phyloP scores from a whole-genome alignment of 2,113 vertebrate species.

The Chaenocephalus aceratus region DNA sequence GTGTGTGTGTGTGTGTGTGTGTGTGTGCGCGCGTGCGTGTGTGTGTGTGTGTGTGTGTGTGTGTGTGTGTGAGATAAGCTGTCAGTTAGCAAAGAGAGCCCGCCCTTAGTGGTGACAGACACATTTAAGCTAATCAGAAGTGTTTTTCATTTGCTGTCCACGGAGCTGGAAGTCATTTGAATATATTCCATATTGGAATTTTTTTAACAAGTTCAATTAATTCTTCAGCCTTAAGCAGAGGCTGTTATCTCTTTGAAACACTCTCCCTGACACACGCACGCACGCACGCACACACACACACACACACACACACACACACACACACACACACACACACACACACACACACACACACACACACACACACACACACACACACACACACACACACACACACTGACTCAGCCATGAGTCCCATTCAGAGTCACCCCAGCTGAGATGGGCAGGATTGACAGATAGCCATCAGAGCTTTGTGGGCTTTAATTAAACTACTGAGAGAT shows the following conservation, averaged over 20 bases:
- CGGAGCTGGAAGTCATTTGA: background rate
- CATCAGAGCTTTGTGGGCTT: constrained; percentile 82
- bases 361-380: too few relatives aligned
- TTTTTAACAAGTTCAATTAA: too few relatives aligned
- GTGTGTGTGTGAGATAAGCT: constrained; percentile 25
- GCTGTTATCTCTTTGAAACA: constrained; percentile 78
- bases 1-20: constrained; percentile 9
- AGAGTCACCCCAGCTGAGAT: constrained; percentile 35
- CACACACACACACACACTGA: constrained; percentile 13
- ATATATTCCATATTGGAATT: background rate
- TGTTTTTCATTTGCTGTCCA: constrained; percentile 9
- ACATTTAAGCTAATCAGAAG: constrained; percentile 41
- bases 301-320: constrained; percentile 4
- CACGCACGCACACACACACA: background rate
- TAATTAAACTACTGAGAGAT: constrained; percentile 81
- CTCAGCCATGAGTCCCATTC: constrained; percentile 69
- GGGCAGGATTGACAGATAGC: constrained; percentile 81
- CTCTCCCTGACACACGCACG: constrained; percentile 35
- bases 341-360: background rate
- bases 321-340: constrained; percentile 5
- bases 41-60: constrained; percentile 7
- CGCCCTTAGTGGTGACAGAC: constrained; percentile 26
- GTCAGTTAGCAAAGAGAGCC: constrained; percentile 40
- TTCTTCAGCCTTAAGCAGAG: constrained; percentile 1
- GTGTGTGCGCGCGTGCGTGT: too few relatives aligned